phyloP scores from a whole-genome alignment of 2,888 invertebrate genomes.

The Morpho helenor region DNA sequence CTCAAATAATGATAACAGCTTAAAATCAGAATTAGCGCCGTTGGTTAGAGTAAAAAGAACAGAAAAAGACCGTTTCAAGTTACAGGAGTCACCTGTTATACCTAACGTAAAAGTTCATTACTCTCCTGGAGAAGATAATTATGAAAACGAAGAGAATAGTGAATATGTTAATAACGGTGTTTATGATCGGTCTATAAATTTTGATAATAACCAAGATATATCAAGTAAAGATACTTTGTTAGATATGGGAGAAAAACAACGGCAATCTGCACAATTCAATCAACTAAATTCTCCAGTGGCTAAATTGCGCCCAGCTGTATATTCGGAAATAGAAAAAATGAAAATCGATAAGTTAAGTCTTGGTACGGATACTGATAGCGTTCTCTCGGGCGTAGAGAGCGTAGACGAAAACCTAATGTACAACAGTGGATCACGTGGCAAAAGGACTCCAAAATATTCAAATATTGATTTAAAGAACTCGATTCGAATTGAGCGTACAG shows the following conservation, averaged over 20 bases:
- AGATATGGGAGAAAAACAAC: neutral
- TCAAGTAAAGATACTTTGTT: slow-evolving; percentile 12
- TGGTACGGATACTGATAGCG: slow-evolving; percentile 62
- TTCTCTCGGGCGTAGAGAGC: slow-evolving; percentile 59
- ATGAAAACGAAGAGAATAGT: slow-evolving; percentile 68
- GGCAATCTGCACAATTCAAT: slow-evolving; percentile 6
- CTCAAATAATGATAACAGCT: slow-evolving; percentile 44
- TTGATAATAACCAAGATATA: slow-evolving; percentile 21
- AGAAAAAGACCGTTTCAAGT: slow-evolving; percentile 44
- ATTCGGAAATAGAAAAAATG: slow-evolving; percentile 25
- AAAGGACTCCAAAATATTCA: slow-evolving; percentile 38
- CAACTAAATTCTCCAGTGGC: slow-evolving; percentile 7
- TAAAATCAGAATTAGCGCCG: slow-evolving; percentile 45
- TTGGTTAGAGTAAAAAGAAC: slow-evolving; percentile 65
- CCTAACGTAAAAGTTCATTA: slow-evolving; percentile 58
- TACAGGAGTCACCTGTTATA: slow-evolving; percentile 49
- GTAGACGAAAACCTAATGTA: slow-evolving; percentile 66
- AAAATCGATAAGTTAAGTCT: slow-evolving; percentile 43
- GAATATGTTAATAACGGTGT: slow-evolving; percentile 71
- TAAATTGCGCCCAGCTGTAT: slow-evolving; percentile 13
- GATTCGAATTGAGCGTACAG: slow-evolving; percentile 16
- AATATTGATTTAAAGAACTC: slow-evolving; percentile 4
- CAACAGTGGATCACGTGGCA: slow-evolving; percentile 44
- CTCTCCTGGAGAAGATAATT: slow-evolving; percentile 58
- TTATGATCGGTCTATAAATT: slow-evolving; percentile 44